Conservation (phyloP, 64 coral and sea anemone species). For the Pachyseris speciosa region DNA sequence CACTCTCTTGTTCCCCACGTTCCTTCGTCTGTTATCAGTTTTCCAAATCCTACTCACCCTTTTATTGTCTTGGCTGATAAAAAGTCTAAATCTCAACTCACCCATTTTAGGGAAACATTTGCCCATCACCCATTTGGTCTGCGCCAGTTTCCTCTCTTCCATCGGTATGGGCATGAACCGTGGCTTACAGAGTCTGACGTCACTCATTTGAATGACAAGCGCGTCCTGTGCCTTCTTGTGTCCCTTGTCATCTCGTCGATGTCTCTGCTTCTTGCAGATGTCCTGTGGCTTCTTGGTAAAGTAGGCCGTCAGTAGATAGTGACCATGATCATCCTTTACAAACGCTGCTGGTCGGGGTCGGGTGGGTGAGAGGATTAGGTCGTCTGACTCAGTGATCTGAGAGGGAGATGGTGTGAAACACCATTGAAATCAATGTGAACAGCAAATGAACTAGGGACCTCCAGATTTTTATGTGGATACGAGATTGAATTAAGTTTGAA, state of each 20-base stretch:
- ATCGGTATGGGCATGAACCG: conserved; percentile 69
- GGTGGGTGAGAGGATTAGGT: conserved; percentile 1
- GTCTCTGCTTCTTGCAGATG: conserved; percentile 10
- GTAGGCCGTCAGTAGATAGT: conserved; percentile 1
- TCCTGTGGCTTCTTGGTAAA: background rate
- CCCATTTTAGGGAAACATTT: conserved; percentile 71
- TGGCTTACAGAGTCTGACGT: conserved; percentile 16
- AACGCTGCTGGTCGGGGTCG: conserved; percentile 26
- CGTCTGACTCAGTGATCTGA: conserved; percentile 17
- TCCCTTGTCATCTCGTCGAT: background rate
- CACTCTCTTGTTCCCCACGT: too few species aligned
- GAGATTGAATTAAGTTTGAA: too few species aligned
- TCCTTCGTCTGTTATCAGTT: too few species aligned
- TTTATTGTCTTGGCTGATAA: background rate
- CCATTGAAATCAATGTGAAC: too few species aligned
- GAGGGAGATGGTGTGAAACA: too few species aligned
- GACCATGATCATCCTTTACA: conserved; percentile 19
- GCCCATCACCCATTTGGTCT: conserved; percentile 76
- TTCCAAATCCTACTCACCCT: background rate
- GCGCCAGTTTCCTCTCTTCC: conserved; percentile 22
- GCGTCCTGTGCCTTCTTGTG: background rate
- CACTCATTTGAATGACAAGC: conserved; percentile 72
- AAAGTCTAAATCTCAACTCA: background rate
- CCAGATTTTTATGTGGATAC: too few species aligned
- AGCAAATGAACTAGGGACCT: too few species aligned